These are phyloP conservation scores for Nymphalis io DNA, from an alignment of 1,140 invertebrate species.

Conservation along the genomic window DNA sequence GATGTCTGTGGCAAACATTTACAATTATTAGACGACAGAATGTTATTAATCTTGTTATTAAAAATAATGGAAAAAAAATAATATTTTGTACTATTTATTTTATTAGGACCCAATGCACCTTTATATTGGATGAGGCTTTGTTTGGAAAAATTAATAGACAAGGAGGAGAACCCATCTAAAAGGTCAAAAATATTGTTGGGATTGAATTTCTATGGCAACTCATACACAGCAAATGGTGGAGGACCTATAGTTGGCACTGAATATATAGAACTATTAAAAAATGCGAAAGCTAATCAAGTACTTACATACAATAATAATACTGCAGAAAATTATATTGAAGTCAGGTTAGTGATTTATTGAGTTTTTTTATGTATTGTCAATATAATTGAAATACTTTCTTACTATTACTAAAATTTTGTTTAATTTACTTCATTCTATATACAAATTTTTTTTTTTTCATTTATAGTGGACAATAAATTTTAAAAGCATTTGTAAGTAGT, in stretches of 20 bases:
- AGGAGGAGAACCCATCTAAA: conserved; percentile 80
- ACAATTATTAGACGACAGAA: not conserved
- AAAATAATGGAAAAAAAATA: not conserved
- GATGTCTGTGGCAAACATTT: too few relatives aligned
- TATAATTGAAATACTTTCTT: too few relatives aligned
- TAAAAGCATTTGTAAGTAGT: too few relatives aligned
- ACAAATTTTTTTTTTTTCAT: too few relatives aligned
- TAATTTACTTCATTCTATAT: too few relatives aligned
- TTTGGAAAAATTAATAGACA: conserved; percentile 86
- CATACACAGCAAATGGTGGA: conserved; percentile 89
- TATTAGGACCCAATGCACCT: conserved; percentile 91
- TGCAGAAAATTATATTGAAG: conserved; percentile 93
- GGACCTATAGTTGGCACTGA: conserved; percentile 89
- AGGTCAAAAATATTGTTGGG: conserved; percentile 92
- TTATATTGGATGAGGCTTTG: conserved; percentile 90
- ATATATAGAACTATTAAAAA: conserved; percentile 86
- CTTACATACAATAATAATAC: conserved; percentile 89
- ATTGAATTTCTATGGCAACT: conserved; percentile 96
- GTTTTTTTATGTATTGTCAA: too few relatives aligned
- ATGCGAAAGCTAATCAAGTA: conserved; percentile 84
- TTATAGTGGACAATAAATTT: too few relatives aligned
- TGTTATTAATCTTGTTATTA: not conserved
- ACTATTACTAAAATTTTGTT: too few relatives aligned
- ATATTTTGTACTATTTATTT: not conserved
- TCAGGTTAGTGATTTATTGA: conserved; percentile 84